phyloP scores from a whole-genome alignment of 2,797 vertebrate species.

The Macroramphosus scolopax region DNA sequence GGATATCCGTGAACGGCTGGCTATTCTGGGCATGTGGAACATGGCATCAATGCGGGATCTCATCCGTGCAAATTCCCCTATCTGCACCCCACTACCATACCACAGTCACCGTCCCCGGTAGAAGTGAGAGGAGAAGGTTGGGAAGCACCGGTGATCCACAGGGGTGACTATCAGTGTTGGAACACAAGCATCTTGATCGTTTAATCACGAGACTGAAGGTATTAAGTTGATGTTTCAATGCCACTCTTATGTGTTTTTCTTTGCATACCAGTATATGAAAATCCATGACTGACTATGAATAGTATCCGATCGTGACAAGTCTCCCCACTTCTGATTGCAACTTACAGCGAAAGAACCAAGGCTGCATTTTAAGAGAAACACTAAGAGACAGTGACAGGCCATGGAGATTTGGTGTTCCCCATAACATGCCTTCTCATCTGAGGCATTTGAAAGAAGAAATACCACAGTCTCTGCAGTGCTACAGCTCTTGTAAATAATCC shows the following conservation, averaged over 20 bases:
- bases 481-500: constrained; percentile 80
- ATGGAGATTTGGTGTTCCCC: constrained; percentile 58
- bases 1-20: constrained; percentile 68
- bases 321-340: no score
- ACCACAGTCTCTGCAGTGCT: constrained; percentile 78
- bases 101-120: constrained; percentile 25
- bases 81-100: constrained; percentile 35
- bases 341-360: constrained; percentile 13
- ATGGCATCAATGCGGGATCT: constrained; percentile 64
- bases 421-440: constrained; percentile 68
- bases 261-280: no score
- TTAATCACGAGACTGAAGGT: no score
- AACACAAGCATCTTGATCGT: no score
- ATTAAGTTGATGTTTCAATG: no score
- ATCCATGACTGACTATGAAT: no score
- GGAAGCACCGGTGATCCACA: no score
- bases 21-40: constrained; percentile 72
- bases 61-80: constrained; percentile 48
- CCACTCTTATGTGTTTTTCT: no score
- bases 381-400: constrained; percentile 26
- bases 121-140: constrained; percentile 38
- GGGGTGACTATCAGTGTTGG: no score
- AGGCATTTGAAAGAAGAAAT: constrained; percentile 75
- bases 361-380: constrained; percentile 14
- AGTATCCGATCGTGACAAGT: no score